Conservation (phyloP, 1,140 invertebrate species). For the Plutomurus gul region DNA sequence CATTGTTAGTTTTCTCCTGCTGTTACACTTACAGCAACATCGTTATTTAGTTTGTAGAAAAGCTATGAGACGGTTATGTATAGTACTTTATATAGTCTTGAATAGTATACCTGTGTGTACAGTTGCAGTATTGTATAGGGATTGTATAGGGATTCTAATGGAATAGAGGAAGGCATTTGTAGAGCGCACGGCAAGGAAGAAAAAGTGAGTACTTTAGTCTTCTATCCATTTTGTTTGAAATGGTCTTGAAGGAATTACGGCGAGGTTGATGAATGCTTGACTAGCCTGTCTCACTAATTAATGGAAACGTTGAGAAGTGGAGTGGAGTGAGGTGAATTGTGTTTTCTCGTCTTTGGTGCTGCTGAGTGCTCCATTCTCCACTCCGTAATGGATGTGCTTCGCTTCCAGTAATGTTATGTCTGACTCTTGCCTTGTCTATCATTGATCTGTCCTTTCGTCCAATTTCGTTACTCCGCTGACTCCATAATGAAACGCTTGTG, state of each 20-base stretch:
- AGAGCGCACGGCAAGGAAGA: no score
- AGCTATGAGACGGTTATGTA: no score
- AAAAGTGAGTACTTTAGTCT: not conserved
- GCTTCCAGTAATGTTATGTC: no score
- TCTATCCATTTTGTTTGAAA: slow-evolving; percentile 25
- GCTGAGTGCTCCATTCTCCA: not conserved
- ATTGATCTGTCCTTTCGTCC: no score
- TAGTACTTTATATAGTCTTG: no score
- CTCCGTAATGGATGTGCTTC: no score
- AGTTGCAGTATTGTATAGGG: not conserved
- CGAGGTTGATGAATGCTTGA: slow-evolving; percentile 28
- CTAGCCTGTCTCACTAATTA: slow-evolving; percentile 13
- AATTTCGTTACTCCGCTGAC: no score
- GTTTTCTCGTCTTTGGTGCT: not conserved
- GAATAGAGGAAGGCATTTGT: no score
- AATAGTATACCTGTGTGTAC: not conserved
- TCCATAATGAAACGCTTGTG: no score
- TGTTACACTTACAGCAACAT: not conserved
- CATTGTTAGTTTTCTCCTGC: not conserved
- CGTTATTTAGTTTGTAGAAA: no score
- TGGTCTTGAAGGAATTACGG: slow-evolving; percentile 15
- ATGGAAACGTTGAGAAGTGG: slow-evolving; percentile 16
- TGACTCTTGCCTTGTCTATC: no score
- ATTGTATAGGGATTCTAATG: no score
- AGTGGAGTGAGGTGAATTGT: slow-evolving; percentile 22